Evolutionary conservation across 2,888 invertebrate genomes (phyloP).

Genomic region (Suillia variegata): DNA sequence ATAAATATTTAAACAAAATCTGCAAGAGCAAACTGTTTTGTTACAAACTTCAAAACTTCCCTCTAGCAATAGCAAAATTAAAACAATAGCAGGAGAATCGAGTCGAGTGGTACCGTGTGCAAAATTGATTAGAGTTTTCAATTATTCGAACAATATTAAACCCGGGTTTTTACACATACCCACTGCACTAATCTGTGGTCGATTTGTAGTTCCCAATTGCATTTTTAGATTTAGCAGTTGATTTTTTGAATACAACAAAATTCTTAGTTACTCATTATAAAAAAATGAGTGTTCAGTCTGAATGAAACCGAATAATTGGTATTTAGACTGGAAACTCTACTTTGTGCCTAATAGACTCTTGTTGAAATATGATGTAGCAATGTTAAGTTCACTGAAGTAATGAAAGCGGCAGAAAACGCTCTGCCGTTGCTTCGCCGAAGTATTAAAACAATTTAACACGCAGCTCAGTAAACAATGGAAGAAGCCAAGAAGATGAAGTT

Average conservation of each 20-base stretch:
- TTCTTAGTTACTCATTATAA: too few species aligned
- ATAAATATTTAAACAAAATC: conserved; percentile 1
- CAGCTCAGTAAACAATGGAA: conserved; percentile 12
- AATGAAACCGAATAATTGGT: too few species aligned
- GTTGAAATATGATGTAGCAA: too few species aligned
- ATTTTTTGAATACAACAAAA: too few species aligned
- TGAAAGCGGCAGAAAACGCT: neutral
- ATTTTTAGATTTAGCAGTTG: too few species aligned
- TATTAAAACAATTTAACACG: conserved; percentile 18
- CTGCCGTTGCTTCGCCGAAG: conserved; percentile 6
- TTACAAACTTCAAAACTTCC: neutral
- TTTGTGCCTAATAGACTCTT: too few species aligned
- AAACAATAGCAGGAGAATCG: neutral
- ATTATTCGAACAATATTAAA: too few species aligned
- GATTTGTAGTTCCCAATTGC: too few species aligned
- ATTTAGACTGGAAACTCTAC: too few species aligned
- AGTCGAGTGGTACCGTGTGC: neutral
- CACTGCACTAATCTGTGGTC: too few species aligned
- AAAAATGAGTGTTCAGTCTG: too few species aligned
- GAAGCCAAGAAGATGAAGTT: conserved; percentile 3
- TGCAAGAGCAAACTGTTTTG: neutral
- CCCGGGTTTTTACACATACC: too few species aligned
- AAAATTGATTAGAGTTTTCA: neutral
- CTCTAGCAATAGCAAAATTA: neutral
- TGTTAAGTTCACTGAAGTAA: neutral